Evolutionary conservation across 2,888 invertebrate species (phyloP), one percentile per base, ranked within the genome.

Genomic region (Polietes domitor): DNA sequence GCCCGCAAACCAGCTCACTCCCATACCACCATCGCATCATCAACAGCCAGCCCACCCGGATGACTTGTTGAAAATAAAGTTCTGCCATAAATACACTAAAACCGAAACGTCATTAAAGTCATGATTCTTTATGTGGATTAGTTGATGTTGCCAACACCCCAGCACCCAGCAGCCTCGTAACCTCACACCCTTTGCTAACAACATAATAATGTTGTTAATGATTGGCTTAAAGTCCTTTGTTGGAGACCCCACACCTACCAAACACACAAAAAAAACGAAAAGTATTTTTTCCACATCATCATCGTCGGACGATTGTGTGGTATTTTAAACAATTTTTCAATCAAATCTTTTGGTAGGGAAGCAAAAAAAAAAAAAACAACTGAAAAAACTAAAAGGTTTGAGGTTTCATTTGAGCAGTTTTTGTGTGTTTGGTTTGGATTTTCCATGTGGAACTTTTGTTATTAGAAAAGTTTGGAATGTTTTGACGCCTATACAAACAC

Each of bases 381-480:
- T n/a, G n/a, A n/a, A n/a, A n/a, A n/a, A n/a, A n/a, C n/a, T n/a
- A n/a, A n/a, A 24, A 26, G 26, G 26, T 10, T 41, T 55, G 24
- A 21, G 55, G 55, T 55, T 21, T 55, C 12, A 55, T 55, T 24
- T 55, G 9, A 19, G 5, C n/a, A n/a, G n/a, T n/a, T n/a, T n/a
- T 53, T n/a, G n/a, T n/a, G n/a, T n/a, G n/a, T 21, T 41, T 19
- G 65, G 65, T 43, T 68, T 43, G 24, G 43, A 15, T 21, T 43
- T 9, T 65, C 37, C 12, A 19, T 21, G 41, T 41, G n/a, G 41
- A 68, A 68, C 17, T 68, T 58, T 73, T 55, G 41, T 73, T 73
- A 73, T 73, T 73, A 73, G 72, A 73, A 73, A 73, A 73, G 72
- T 73, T 73, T 37, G 7, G 68, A 55, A 37, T 72, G 72, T 73